A percentile compares a stretch with the other conserved stretches of the same genome.
Evolutionary conservation across 2,113 vertebrate species (phyloP).

Genomic region (Melanerpes formicivorus): DNA sequence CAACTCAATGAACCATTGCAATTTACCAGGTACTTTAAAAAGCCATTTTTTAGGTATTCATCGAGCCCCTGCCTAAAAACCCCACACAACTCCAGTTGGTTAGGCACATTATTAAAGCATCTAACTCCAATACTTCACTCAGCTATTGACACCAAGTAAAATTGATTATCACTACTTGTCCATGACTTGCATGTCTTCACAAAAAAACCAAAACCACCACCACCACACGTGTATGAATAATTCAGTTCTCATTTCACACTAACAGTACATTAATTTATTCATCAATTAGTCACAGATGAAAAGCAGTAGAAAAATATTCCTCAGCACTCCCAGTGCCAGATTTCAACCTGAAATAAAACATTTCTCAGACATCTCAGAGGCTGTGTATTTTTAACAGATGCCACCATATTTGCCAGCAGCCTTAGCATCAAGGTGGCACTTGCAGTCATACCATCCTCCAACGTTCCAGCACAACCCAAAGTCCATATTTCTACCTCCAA

Average conservation of each 20-base stretch:
- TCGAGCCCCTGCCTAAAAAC: background rate
- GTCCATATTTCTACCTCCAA: background rate
- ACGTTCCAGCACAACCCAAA: background rate
- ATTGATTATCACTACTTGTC: background rate
- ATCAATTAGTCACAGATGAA: background rate
- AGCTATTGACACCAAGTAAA: background rate
- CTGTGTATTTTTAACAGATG: background rate
- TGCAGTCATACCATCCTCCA: background rate
- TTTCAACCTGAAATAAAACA: background rate
- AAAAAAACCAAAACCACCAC: no score
- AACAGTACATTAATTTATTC: conserved; percentile 10
- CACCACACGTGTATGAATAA: background rate
- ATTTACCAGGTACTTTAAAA: background rate
- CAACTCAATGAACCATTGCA: background rate
- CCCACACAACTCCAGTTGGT: background rate
- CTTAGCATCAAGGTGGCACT: background rate
- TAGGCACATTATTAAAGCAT: background rate
- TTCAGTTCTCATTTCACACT: background rate
- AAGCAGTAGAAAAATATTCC: background rate
- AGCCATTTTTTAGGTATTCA: background rate
- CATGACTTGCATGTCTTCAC: background rate
- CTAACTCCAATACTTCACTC: background rate
- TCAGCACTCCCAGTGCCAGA: background rate
- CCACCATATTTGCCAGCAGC: background rate
- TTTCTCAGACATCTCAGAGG: background rate